Conservation (phyloP, 1,140 invertebrate species). For the Protaetia brevitarsis region DNA sequence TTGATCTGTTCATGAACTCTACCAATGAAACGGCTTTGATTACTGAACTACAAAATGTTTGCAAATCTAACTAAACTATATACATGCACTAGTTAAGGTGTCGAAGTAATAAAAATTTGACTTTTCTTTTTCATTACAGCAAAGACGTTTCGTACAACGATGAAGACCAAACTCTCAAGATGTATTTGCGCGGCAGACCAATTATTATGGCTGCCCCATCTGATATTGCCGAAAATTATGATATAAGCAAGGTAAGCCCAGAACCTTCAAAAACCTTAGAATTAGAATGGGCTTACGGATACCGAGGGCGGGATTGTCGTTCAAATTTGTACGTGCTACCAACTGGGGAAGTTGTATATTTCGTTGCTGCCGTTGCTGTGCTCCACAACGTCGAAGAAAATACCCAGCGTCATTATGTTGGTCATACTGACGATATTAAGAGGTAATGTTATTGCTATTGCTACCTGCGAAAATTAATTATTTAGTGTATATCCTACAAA, state of each 20-base stretch:
- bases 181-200: constrained; percentile 80
- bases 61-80: no score
- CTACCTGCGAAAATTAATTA: no score
- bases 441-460: no score
- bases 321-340: constrained; percentile 87
- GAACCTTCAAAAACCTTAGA: constrained; percentile 78
- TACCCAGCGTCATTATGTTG: constrained; percentile 87
- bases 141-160: constrained; percentile 74
- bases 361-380: constrained; percentile 88
- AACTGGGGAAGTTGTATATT: constrained; percentile 92
- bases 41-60: no score
- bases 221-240: constrained; percentile 67
- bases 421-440: constrained; percentile 92
- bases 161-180: constrained; percentile 73
- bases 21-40: no score
- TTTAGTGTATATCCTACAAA: no score
- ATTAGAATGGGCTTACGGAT: constrained; percentile 90
- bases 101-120: no score
- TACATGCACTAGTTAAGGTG: no score
- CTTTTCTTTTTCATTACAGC: constrained; percentile 46
- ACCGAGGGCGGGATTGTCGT: constrained; percentile 85
- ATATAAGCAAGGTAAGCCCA: constrained; percentile 73
- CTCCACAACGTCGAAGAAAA: constrained; percentile 91
- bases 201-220: constrained; percentile 75
- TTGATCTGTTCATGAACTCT: no score